A percentile compares a stretch with the other conserved stretches of the same genome.
phyloP scores from a whole-genome alignment of 2,113 vertebrate genomes.

The Origma solitaria region DNA sequence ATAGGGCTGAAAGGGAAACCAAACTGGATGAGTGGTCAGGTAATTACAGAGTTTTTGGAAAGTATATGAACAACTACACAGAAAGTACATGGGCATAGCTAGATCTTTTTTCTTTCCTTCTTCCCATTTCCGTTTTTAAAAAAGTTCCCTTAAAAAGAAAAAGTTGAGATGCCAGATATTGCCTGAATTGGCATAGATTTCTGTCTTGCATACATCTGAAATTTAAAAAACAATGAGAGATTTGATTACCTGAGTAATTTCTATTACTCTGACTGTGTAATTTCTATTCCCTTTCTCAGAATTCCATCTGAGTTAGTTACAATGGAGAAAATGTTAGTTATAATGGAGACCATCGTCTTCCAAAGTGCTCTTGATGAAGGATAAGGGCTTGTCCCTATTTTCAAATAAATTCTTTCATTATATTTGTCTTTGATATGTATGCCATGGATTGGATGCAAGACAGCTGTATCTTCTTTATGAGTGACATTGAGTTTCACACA shows the following conservation, averaged over 20 bases:
- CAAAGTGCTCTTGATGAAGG: slow-evolving; percentile 70
- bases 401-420: slow-evolving; percentile 62
- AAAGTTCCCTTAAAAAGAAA: not conserved
- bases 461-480: slow-evolving; percentile 53
- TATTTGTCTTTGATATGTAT: slow-evolving; percentile 47
- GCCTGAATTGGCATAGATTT: not conserved
- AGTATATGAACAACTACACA: not conserved
- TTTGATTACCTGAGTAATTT: slow-evolving; percentile 70
- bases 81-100: not conserved
- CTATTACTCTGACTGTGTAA: slow-evolving; percentile 50
- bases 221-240: not conserved
- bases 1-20: not conserved
- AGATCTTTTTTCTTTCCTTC: not conserved
- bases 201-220: not conserved
- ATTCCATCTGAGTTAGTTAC: slow-evolving; percentile 72
- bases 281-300: slow-evolving; percentile 71
- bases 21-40: not conserved
- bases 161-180: not conserved
- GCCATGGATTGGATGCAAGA: slow-evolving; percentile 66
- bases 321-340: slow-evolving; percentile 71
- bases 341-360: slow-evolving; percentile 62
- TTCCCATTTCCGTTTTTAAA: not conserved
- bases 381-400: slow-evolving; percentile 70
- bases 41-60: not conserved
- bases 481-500: slow-evolving; percentile 72